Evolutionary conservation across 1,140 invertebrate species (phyloP).

Genomic region (Chionoecetes opilio): DNA sequence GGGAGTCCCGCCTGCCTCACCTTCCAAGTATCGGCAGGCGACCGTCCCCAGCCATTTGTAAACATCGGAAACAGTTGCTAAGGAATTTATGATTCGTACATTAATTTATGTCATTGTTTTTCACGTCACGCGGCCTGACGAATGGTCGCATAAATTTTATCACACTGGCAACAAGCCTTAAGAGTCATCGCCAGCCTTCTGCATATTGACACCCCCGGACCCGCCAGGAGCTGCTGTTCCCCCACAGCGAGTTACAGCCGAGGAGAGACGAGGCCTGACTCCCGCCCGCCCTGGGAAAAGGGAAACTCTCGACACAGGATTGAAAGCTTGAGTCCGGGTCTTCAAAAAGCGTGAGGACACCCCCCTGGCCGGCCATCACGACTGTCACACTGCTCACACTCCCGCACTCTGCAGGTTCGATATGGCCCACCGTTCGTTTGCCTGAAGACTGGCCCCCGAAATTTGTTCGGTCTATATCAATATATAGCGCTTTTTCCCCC

Average conservation of each 20-base stretch:
- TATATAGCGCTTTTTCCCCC: conserved; percentile 53
- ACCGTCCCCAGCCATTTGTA: conserved; percentile 68
- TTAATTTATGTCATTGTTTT: conserved; percentile 79
- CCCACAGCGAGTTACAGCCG: background rate
- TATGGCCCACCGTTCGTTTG: conserved; percentile 55
- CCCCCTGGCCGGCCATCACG: conserved; percentile 45
- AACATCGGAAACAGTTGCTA: conserved; percentile 77
- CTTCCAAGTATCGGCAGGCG: conserved; percentile 35
- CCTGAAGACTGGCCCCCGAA: conserved; percentile 41
- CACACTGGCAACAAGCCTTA: conserved; percentile 45
- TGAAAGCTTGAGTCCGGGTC: conserved; percentile 50
- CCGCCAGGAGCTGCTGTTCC: background rate
- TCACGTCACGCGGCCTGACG: conserved; percentile 74
- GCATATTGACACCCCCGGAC: conserved; percentile 48
- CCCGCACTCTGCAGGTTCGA: conserved; percentile 44
- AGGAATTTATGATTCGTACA: conserved; percentile 78
- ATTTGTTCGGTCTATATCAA: conserved; percentile 74
- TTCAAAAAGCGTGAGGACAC: conserved; percentile 56
- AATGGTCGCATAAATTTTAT: conserved; percentile 77
- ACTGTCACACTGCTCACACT: conserved; percentile 33
- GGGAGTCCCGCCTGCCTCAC: background rate
- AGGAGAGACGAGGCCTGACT: background rate
- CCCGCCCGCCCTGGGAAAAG: conserved; percentile 47
- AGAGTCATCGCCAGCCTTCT: conserved; percentile 43
- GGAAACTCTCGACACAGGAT: conserved; percentile 41